phyloP scores from a whole-genome alignment of 2,113 vertebrate species.

The Amphiprion ocellaris region DNA sequence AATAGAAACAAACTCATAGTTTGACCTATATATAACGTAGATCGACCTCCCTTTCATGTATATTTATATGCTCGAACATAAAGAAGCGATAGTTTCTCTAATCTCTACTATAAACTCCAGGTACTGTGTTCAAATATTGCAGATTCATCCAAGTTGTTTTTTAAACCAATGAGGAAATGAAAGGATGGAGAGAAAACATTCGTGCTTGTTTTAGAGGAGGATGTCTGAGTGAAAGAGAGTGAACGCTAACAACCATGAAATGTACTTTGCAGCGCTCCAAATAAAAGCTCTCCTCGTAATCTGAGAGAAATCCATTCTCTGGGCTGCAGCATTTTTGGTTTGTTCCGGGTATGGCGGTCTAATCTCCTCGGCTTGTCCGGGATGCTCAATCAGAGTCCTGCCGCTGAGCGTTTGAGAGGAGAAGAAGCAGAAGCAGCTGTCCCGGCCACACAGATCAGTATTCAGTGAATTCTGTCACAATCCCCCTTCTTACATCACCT shows the following conservation, averaged over 20 bases:
- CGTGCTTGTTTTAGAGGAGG: slow-evolving; percentile 31
- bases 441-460: slow-evolving; percentile 39
- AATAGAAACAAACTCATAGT: slow-evolving; percentile 47
- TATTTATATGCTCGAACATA: slow-evolving; percentile 53
- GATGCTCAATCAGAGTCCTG: slow-evolving; percentile 59
- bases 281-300: slow-evolving; percentile 79
- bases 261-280: slow-evolving; percentile 77
- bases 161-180: slow-evolving; percentile 33
- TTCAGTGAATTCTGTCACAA: slow-evolving; percentile 37
- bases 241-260: slow-evolving; percentile 64
- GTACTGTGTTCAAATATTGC: slow-evolving; percentile 23
- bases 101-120: slow-evolving; percentile 27
- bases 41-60: slow-evolving; percentile 49
- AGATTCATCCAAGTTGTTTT: slow-evolving; percentile 34
- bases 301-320: slow-evolving; percentile 71
- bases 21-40: slow-evolving; percentile 41
- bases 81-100: slow-evolving; percentile 20
- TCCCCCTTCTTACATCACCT: slow-evolving; percentile 64
- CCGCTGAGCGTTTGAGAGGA: slow-evolving; percentile 26
- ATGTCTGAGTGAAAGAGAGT: slow-evolving; percentile 47
- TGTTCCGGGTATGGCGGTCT: slow-evolving; percentile 44
- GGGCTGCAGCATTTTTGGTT: slow-evolving; percentile 34
- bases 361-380: slow-evolving; percentile 44
- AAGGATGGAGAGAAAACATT: slow-evolving; percentile 21
- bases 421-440: slow-evolving; percentile 40